These are phyloP conservation scores for Epistrophella euchroma DNA, from an alignment of 2,888 invertebrate species.

Conservation along the genomic window DNA sequence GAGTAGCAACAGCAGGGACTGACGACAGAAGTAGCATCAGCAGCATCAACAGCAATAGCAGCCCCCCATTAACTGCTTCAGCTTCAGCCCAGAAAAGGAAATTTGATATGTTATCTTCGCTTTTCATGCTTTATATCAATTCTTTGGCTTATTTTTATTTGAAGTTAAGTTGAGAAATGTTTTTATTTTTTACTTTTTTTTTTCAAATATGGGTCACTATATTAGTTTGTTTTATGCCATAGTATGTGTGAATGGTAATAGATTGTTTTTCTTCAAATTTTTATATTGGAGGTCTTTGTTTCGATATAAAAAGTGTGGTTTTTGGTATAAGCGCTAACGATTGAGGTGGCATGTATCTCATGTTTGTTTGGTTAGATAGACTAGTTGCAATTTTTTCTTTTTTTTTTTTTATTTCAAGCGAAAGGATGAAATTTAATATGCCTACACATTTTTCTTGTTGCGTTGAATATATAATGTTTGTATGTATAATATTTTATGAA, in stretches of 20 bases:
- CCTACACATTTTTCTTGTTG: conserved; percentile 54
- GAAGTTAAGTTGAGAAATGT: conserved; percentile 18
- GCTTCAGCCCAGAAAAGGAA: conserved; percentile 59
- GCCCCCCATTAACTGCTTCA: conserved; percentile 39
- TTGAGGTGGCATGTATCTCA: conserved; percentile 61
- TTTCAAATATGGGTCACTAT: conserved; percentile 68
- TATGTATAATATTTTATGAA: background rate
- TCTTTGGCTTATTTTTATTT: conserved; percentile 41
- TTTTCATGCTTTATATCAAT: conserved; percentile 52
- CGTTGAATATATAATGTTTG: conserved; percentile 20
- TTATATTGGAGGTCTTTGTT: conserved; percentile 53
- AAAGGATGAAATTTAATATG: conserved; percentile 65
- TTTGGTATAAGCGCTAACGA: conserved; percentile 46
- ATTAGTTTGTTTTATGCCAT: conserved; percentile 18
- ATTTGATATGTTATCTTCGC: conserved; percentile 64
- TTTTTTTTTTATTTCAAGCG: conserved; percentile 14
- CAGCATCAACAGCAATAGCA: conserved; percentile 10
- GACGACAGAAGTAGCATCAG: conserved; percentile 21
- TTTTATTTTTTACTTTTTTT: conserved; percentile 19
- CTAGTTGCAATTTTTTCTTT: conserved; percentile 47
- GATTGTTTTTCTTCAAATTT: background rate
- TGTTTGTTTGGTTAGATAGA: conserved; percentile 60
- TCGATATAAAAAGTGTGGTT: conserved; percentile 39
- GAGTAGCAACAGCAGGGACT: conserved; percentile 43
- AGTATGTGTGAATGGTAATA: conserved; percentile 19